A percentile compares a stretch with the other conserved stretches of the same genome.
These are phyloP conservation scores for Shinisaurus crocodilurus DNA, from an alignment of 2,113 vertebrate genomes.

Conservation along the genomic window DNA sequence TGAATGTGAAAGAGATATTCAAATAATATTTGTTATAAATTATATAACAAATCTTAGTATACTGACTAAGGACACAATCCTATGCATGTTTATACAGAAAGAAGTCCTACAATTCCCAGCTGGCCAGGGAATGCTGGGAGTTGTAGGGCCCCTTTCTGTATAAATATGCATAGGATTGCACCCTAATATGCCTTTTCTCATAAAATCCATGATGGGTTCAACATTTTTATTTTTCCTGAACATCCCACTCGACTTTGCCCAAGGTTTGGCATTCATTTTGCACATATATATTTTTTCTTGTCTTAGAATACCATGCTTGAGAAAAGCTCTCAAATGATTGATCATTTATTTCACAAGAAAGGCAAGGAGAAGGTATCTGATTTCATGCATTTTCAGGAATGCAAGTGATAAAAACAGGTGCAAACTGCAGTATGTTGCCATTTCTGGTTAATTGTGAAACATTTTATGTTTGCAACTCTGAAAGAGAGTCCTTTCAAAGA, in stretches of 20 bases:
- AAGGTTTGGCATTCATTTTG: constrained; percentile 58
- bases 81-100: not conserved
- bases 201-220: constrained; percentile 26
- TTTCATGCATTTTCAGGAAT: constrained; percentile 40
- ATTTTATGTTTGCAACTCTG: not conserved
- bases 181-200: not conserved
- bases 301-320: constrained; percentile 34
- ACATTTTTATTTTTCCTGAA: constrained; percentile 39
- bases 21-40: constrained; percentile 28
- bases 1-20: not conserved
- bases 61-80: not conserved
- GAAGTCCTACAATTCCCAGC: not conserved
- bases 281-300: constrained; percentile 44
- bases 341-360: constrained; percentile 61
- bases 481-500: not conserved
- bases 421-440: constrained; percentile 34
- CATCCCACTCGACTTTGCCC: constrained; percentile 49
- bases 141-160: too few relatives aligned
- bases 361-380: constrained; percentile 47
- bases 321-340: constrained; percentile 63
- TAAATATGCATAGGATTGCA: not conserved
- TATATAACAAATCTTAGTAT: not conserved
- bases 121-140: too few relatives aligned
- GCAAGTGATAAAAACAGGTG: constrained; percentile 43
- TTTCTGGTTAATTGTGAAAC: constrained; percentile 44